A percentile compares a stretch with the other conserved stretches of the same genome.
Conservation (phyloP, 2,888 invertebrate genomes). For the Meandrusa payeni region DNA sequence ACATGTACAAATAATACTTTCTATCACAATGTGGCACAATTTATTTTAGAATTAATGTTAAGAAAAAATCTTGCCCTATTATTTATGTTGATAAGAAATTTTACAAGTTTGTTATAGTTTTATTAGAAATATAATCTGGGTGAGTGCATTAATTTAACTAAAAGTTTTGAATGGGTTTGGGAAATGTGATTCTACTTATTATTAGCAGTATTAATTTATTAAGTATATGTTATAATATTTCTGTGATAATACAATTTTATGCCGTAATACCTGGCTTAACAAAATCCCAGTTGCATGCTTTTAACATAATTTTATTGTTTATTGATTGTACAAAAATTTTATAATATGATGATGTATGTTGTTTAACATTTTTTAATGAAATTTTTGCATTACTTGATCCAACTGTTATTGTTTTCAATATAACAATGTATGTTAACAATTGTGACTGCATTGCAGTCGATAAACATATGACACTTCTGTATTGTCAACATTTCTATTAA, state of each 20-base stretch:
- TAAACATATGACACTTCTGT: too few relatives aligned
- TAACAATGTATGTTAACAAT: too few relatives aligned
- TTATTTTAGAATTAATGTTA: background rate
- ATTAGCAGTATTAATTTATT: conserved; percentile 28
- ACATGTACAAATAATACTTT: background rate
- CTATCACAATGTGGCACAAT: conserved; percentile 1
- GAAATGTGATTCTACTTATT: conserved; percentile 28
- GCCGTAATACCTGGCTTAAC: conserved; percentile 28
- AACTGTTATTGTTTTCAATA: too few relatives aligned
- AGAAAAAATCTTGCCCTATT: background rate
- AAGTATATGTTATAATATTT: conserved; percentile 28
- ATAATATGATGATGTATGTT: too few relatives aligned
- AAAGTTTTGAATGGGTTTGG: conserved; percentile 19
- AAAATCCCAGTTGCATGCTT: conserved; percentile 31
- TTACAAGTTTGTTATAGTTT: conserved; percentile 8
- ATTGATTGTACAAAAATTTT: conserved; percentile 1
- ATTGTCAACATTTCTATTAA: background rate
- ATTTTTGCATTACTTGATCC: too few relatives aligned
- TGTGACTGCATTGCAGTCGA: too few relatives aligned
- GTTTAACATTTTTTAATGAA: too few relatives aligned
- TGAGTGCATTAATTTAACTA: conserved; percentile 10
- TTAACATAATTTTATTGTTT: background rate
- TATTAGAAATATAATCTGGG: conserved; percentile 3
- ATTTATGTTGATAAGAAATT: conserved; percentile 3
- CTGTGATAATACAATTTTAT: conserved; percentile 38